Conservation (phyloP, 1,140 invertebrate genomes). For the Acyrthosiphon pisum region DNA sequence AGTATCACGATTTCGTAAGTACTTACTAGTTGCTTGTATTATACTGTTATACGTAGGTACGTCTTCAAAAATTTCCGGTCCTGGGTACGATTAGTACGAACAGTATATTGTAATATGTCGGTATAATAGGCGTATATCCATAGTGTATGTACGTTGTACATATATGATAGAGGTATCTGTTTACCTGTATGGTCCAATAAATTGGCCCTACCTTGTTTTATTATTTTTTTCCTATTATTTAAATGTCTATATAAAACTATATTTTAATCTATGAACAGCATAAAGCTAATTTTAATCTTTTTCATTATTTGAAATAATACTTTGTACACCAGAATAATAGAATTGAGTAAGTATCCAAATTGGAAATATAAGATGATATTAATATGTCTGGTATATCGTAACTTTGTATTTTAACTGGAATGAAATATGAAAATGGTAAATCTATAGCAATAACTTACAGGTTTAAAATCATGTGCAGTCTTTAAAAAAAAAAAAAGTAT, state of each 20-base stretch:
- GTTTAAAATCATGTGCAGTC: no score
- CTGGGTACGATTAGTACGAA: background rate
- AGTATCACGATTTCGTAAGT: slow-evolving; percentile 18
- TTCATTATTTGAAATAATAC: background rate
- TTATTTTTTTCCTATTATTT: background rate
- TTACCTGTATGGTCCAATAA: background rate
- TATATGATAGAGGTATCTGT: no score
- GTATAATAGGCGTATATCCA: no score
- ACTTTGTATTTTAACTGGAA: no score
- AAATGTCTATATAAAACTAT: background rate
- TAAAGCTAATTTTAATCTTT: background rate
- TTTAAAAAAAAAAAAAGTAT: no score
- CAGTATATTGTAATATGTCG: background rate
- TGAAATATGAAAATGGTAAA: background rate
- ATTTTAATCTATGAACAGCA: background rate
- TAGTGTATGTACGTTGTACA: no score
- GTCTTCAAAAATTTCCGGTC: slow-evolving; percentile 26
- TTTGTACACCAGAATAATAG: background rate
- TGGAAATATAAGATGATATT: no score
- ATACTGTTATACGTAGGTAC: background rate
- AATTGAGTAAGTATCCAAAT: background rate
- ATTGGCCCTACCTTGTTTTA: background rate
- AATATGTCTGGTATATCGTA: no score
- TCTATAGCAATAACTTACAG: background rate
- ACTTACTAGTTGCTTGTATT: background rate